These are phyloP conservation scores for Crypturellus tataupa DNA, from an alignment of 2,797 vertebrate species.

Conservation along the genomic window DNA sequence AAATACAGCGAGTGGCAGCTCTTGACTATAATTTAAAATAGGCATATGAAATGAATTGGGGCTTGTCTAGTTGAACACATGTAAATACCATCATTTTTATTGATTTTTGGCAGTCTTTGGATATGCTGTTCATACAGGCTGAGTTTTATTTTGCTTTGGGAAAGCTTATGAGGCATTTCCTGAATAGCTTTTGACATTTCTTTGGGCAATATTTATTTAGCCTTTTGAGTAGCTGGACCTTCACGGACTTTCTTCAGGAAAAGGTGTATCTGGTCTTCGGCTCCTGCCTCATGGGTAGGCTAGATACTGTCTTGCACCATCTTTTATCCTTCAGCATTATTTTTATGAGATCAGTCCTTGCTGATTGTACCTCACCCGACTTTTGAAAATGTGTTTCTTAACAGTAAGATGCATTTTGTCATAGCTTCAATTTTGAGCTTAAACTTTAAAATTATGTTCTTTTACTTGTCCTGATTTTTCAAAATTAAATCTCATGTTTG, in stretches of 20 bases:
- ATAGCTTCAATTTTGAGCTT: background rate
- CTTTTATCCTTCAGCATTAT: background rate
- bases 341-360: background rate
- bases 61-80: background rate
- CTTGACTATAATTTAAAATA: background rate
- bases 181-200: background rate
- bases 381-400: background rate
- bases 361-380: background rate
- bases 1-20: background rate
- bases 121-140: background rate
- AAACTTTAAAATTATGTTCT: background rate
- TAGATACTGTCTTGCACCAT: background rate
- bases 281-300: background rate
- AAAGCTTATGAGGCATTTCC: background rate
- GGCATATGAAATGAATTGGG: background rate
- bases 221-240: background rate
- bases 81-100: background rate
- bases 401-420: background rate
- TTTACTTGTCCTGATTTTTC: background rate
- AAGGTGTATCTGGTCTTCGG: background rate
- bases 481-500: background rate
- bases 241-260: background rate
- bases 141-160: background rate
- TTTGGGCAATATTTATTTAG: background rate
- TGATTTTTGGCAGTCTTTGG: background rate